These are phyloP conservation scores for Zaprionus ornatus DNA, from an alignment of 1,140 invertebrate species.

Conservation along the genomic window DNA sequence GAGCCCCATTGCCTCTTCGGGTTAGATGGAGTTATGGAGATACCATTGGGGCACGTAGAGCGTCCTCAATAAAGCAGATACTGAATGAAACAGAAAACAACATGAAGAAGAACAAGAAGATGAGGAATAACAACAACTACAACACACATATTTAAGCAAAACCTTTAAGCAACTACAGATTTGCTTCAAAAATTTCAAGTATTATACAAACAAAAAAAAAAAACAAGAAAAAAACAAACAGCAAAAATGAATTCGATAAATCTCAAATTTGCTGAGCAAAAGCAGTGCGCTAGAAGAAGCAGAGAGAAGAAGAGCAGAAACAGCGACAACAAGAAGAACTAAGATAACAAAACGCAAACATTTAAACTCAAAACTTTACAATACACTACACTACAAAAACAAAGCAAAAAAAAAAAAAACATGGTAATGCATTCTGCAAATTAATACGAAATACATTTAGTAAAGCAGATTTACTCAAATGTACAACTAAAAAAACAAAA, in stretches of 20 bases:
- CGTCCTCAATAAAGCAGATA: conserved; percentile 24
- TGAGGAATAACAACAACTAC: conserved; percentile 32
- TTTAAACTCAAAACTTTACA: conserved; percentile 32
- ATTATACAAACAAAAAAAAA: conserved; percentile 52
- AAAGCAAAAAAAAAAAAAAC: neutral
- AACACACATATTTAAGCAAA: conserved; percentile 54
- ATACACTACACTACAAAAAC: conserved; percentile 27
- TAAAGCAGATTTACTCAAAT: conserved; percentile 42
- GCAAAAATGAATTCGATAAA: conserved; percentile 16
- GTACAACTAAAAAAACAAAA: conserved; percentile 21
- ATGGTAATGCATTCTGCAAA: conserved; percentile 53
- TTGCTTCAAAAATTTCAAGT: conserved; percentile 72
- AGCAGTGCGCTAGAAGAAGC: conserved; percentile 16
- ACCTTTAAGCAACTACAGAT: conserved; percentile 43
- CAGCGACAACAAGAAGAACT: conserved; percentile 40
- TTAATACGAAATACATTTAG: conserved; percentile 60
- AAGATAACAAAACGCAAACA: conserved; percentile 32
- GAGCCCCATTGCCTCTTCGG: conserved; percentile 76
- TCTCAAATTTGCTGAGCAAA: conserved; percentile 48
- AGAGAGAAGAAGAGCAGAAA: neutral
- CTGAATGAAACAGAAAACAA: conserved; percentile 12
- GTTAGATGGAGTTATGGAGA: conserved; percentile 48
- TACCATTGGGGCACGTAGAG: conserved; percentile 33
- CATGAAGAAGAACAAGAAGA: conserved; percentile 13
- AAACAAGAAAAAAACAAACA: conserved; percentile 12